Evolutionary conservation across 2,113 vertebrate genomes (phyloP).

Genomic region (Cygnus atratus): DNA sequence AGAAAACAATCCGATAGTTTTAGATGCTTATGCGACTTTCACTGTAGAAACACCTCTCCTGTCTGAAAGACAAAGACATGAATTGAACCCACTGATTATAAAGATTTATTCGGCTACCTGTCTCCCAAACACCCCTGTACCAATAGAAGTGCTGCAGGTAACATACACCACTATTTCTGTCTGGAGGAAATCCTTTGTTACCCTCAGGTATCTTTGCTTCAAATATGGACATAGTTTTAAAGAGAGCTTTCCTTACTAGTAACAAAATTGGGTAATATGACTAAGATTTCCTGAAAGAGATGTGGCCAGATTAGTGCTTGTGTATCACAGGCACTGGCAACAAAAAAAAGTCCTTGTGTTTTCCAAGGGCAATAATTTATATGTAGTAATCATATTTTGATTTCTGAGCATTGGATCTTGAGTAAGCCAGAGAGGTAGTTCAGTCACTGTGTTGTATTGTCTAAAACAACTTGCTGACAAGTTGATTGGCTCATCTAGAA

Average conservation of each 20-base stretch:
- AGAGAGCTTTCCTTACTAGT: neutral
- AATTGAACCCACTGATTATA: constrained; percentile 86
- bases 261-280: neutral
- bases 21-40: constrained; percentile 77
- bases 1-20: constrained; percentile 48
- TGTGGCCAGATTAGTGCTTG: neutral
- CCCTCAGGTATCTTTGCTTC: neutral
- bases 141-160: constrained; percentile 79
- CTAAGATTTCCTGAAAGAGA: neutral
- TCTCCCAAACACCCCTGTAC: constrained; percentile 77
- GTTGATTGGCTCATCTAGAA: neutral
- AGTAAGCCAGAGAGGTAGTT: neutral
- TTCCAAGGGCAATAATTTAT: neutral
- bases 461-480: neutral
- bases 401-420: neutral
- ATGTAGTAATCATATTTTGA: neutral
- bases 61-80: constrained; percentile 79
- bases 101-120: constrained; percentile 76
- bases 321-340: neutral
- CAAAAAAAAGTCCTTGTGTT: neutral
- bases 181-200: neutral
- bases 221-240: neutral
- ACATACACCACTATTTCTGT: neutral
- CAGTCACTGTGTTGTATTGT: neutral
- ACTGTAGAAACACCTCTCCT: constrained; percentile 78